Base-by-base conservation (phyloP, 2,797 vertebrate genomes). In the Platyrinchus mystaceus region DNA sequence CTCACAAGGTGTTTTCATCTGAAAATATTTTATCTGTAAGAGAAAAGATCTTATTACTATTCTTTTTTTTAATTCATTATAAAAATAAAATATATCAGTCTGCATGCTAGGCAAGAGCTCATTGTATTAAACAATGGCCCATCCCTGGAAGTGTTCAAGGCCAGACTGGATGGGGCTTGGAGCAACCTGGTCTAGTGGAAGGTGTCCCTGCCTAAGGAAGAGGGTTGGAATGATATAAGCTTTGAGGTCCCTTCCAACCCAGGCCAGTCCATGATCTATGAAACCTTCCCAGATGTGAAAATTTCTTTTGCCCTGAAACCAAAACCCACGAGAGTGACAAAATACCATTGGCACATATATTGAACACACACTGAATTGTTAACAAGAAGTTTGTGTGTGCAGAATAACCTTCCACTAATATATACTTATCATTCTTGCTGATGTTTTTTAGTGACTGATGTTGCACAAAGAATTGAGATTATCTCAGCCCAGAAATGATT, bases 291-390 rank as follows among this genome's bases (percentile, higher is more conserved):
- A 78, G 23, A 32, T 52, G 22, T 2, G 17, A 68, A 73, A 69
- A 79, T 22, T 34, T 64, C 20, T 53, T 89, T 60, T 49, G 6
- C 13, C 60, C 17, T 76, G 68, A 75, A 50, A 7, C 6, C 68
- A 21, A 81, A 71, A 2, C 10, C 8, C 34, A 49, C 16, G 60
- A 39, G 32, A 84, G 34, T 8, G 20, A 20, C 44, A 21, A 21
- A 27, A 8, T 14, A 36, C 23, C 13, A 55, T 32, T 37, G 27
- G 30, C 24, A 19, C 3, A 1, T 19, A 14, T 18, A 26, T 10
- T 0, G 0, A 32, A 46, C 46, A 21, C 4, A 34, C 20, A 18
- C 4, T 36, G 13, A 56, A 15, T n/a, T 79, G 11, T 55, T 69
- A n/a, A 34, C 36, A 21, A 21, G 26, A 63, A 58, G 17, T 24